Percentiles rank a stretch among this genome's conserved stretches.
Evolutionary conservation across 2,113 vertebrate genomes (phyloP).

Genomic region (Litocranius walleri): DNA sequence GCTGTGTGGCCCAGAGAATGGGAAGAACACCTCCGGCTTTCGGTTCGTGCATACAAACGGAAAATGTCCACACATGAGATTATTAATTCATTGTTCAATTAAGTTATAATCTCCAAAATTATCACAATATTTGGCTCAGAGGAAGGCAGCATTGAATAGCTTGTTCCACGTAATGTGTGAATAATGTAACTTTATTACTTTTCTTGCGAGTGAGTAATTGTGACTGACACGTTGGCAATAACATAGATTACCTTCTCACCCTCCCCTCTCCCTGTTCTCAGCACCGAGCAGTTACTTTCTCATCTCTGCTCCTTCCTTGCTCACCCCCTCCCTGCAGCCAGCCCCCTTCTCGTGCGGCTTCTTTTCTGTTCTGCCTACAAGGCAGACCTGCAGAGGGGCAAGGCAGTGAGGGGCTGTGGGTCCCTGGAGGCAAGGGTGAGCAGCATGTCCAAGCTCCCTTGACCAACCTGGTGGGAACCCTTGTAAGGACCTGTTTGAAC

Average conservation of each 20-base stretch:
- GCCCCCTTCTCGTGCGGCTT: neutral
- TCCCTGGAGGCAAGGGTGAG: neutral
- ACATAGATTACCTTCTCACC: slow-evolving; percentile 6
- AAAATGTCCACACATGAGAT: slow-evolving; percentile 34
- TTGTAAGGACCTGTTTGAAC: neutral
- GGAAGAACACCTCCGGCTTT: slow-evolving; percentile 43
- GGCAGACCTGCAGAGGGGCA: neutral
- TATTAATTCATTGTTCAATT: slow-evolving; percentile 65
- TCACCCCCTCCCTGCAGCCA: neutral
- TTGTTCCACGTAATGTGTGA: slow-evolving; percentile 34
- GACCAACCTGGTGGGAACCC: neutral
- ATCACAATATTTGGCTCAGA: slow-evolving; percentile 63
- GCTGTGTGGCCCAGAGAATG: slow-evolving; percentile 15
- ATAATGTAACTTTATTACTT: slow-evolving; percentile 59
- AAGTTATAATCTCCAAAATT: slow-evolving; percentile 63
- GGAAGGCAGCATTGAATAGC: slow-evolving; percentile 62
- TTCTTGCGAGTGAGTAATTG: slow-evolving; percentile 52
- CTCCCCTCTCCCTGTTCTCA: neutral
- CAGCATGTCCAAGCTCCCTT: fast-evolving
- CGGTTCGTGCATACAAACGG: slow-evolving; percentile 40
- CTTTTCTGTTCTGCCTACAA: neutral
- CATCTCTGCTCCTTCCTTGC: neutral
- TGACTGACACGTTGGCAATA: slow-evolving; percentile 68
- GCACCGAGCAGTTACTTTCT: neutral
- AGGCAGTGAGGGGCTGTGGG: neutral